A percentile compares a stretch with the other conserved stretches of the same genome.
Conservation (phyloP, 2,113 vertebrate species). For the Capreolus pygargus region DNA sequence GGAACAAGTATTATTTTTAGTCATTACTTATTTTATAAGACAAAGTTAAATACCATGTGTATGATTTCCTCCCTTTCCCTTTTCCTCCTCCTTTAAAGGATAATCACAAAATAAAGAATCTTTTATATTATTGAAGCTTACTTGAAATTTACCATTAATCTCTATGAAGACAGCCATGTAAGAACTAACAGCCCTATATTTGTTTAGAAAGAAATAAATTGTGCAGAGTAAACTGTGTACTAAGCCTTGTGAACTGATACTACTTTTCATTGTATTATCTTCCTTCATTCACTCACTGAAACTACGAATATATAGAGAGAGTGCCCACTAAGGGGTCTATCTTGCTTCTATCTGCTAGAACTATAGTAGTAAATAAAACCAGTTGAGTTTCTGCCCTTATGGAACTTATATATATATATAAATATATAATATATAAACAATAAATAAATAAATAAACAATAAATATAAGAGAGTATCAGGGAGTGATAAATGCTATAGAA, state of each 20-base stretch:
- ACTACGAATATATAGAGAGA: not conserved
- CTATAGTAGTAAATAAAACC: not conserved
- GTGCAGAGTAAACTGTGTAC: not conserved
- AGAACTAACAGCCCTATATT: not conserved
- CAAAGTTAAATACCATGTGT: not conserved
- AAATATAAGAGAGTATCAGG: not conserved
- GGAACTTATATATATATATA: not conserved
- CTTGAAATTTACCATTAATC: conserved; percentile 17
- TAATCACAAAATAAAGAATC: not conserved
- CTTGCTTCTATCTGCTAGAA: not conserved
- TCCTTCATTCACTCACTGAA: not conserved
- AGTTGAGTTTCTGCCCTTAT: not conserved
- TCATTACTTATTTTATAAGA: conserved; percentile 16
- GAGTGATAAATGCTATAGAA: not conserved
- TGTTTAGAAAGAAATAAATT: not conserved
- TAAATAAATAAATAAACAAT: not conserved
- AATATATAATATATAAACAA: no score
- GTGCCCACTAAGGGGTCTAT: not conserved
- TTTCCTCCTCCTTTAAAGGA: not conserved
- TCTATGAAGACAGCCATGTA: not conserved
- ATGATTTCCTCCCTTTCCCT: not conserved
- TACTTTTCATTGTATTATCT: not conserved
- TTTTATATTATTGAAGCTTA: not conserved
- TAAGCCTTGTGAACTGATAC: not conserved
- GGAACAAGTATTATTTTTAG: not conserved